Base-by-base conservation (phyloP, 1,140 invertebrate genomes). In the Pararge aegeria region DNA sequence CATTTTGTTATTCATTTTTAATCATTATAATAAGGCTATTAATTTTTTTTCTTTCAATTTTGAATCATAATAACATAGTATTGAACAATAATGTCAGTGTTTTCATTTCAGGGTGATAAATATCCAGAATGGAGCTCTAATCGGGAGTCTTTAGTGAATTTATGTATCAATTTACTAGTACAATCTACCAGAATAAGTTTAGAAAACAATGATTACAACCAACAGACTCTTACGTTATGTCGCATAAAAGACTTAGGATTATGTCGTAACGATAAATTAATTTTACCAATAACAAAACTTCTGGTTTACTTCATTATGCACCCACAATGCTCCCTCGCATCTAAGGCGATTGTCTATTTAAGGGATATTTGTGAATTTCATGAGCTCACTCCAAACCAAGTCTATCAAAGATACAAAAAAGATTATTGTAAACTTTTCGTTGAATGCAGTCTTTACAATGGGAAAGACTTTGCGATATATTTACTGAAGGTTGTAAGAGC, bases 331-430 rank as follows among this genome's bases (percentile, higher is more conserved):
- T 89, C 91, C 44, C 83, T 94, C n/a, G 90, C 91, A 0, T 90
- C 91, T 34, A 93, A 94, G 66, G 92, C 91, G 0, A 82, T 92
- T 0, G 89, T 93, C 30, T 93, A 90, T 68, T 87, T 93, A 3
- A 89, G 90, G 56, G 91, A 93, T 72, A 81, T 95, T 38, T 93
- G 94, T 18, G 83, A 91, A 48, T 83, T 71, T 20, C 91, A 93
- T 16, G 85, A 88, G 0, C 79, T 92, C 19, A 91, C 92, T 12
- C 91, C 92, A 3, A 92, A 93, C 16, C 80, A 92, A 44, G 83
- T 95, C 18, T 95, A 94, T 69, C 91, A 92, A 60, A 91, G 93
- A 80, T 94, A 95, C 70, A 93, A 93, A 68, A 93, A 92, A 15
- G 91, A 94, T 75, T 91, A 94, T 53, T 91, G 94, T 21, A 92